Percentiles rank a stretch among this genome's conserved stretches.
phyloP scores from a whole-genome alignment of 2,888 invertebrate genomes.

The Diplazon laetatorius region DNA sequence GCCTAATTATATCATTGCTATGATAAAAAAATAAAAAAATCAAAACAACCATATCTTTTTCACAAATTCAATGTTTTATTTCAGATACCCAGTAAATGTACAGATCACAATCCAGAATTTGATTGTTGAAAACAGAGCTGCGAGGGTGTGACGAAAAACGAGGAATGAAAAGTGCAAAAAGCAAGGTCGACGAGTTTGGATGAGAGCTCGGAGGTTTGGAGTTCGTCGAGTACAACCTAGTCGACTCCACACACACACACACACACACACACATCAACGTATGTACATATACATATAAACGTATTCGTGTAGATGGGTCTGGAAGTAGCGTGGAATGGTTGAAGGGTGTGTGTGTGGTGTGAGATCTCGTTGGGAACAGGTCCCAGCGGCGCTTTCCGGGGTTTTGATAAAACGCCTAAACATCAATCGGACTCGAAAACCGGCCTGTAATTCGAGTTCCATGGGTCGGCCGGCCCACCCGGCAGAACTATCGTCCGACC shows the following conservation, averaged over 20 bases:
- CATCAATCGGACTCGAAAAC: slow-evolving; percentile 82
- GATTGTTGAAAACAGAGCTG: slow-evolving; percentile 26
- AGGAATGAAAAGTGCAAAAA: slow-evolving; percentile 49
- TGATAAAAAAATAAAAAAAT: too few species aligned
- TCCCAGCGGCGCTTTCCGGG: slow-evolving; percentile 73
- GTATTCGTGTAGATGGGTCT: slow-evolving; percentile 29
- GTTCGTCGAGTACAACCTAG: slow-evolving; percentile 19
- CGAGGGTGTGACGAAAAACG: slow-evolving; percentile 19
- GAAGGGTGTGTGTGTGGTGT: slow-evolving; percentile 46
- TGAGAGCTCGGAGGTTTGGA: slow-evolving; percentile 33
- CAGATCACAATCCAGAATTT: background rate
- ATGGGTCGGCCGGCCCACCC: slow-evolving; percentile 58
- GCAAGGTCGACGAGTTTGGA: slow-evolving; percentile 57
- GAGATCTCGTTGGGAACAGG: slow-evolving; percentile 67
- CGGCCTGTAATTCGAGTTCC: slow-evolving; percentile 80
- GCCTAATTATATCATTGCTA: too few species aligned
- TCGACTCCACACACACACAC: too few species aligned
- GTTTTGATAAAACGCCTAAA: slow-evolving; percentile 80
- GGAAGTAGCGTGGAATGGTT: slow-evolving; percentile 26
- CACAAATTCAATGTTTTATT: background rate
- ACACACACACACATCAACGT: too few species aligned
- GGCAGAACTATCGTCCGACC: slow-evolving; percentile 77
- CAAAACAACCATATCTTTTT: background rate
- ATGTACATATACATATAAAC: too few species aligned
- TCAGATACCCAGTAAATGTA: background rate